Percentiles rank a stretch among this genome's conserved stretches.
These are phyloP conservation scores for Menidia menidia DNA, from an alignment of 2,797 vertebrate genomes.

Conservation along the genomic window DNA sequence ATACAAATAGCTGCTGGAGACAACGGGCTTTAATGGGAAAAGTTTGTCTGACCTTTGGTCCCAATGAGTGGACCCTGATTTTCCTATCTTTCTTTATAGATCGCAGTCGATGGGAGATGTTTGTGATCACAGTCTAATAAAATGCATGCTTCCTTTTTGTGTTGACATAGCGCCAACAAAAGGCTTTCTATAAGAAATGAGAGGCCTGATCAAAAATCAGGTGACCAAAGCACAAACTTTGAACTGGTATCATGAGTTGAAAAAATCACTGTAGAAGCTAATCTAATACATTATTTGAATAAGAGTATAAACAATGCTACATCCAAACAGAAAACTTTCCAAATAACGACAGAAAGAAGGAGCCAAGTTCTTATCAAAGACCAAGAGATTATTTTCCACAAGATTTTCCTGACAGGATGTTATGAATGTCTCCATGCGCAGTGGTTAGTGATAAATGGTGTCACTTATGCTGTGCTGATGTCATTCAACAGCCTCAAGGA, in stretches of 20 bases:
- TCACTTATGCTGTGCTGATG: slow-evolving; percentile 88
- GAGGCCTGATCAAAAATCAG: no score
- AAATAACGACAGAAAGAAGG: slow-evolving; percentile 58
- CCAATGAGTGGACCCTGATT: slow-evolving; percentile 61
- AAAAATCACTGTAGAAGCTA: no score
- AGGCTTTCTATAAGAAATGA: no score
- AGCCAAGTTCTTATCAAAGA: slow-evolving; percentile 90
- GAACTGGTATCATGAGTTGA: no score
- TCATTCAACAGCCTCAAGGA: slow-evolving; percentile 90
- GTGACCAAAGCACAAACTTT: no score
- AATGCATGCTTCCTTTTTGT: neutral
- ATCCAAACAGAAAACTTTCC: slow-evolving; percentile 70
- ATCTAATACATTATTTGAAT: slow-evolving; percentile 7
- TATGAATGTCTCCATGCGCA: slow-evolving; percentile 97
- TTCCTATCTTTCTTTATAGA: slow-evolving; percentile 59
- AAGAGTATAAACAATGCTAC: slow-evolving; percentile 31
- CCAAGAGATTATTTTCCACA: slow-evolving; percentile 95
- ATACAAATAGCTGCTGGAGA: slow-evolving; percentile 57
- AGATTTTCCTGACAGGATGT: slow-evolving; percentile 99
- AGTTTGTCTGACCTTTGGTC: slow-evolving; percentile 67
- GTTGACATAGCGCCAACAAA: neutral
- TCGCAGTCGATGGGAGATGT: slow-evolving; percentile 41
- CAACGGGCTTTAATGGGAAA: slow-evolving; percentile 61
- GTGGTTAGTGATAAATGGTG: slow-evolving; percentile 94
- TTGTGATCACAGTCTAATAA: slow-evolving; percentile 7